Evolutionary conservation across 2,113 vertebrate genomes (phyloP), one percentile per base, ranked within the genome.

Genomic region (Reinhardtius hippoglossoides): DNA sequence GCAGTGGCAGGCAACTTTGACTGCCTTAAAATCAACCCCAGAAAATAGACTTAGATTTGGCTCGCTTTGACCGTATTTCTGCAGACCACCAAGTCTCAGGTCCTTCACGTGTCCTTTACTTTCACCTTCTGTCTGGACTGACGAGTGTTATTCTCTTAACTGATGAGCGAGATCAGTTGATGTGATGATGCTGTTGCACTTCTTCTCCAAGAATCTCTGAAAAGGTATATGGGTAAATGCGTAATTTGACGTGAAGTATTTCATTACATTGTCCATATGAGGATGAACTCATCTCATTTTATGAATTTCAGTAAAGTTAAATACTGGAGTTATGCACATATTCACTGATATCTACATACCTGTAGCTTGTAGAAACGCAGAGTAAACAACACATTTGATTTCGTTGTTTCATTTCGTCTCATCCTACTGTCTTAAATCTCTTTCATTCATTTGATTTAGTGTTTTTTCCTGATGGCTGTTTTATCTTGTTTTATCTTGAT

Each of bases 1-100:
- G 46, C 46, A 74, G 81, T 78, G 85, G 89, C 78, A 89, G 69
- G 76, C 37, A 75, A 71, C 56, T 50, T 74, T 27, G 61, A 78
- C 35, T 37, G 24, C 44, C 16, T 65, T 81, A 42, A 62, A 20
- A 44, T 64, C 78, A 80, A 58, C 20, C 31, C 58, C 26, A 59
- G 57, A 80, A 0, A 55, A 85, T 44, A 70, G 2, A 50, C 54
- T 1, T 40, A 77, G 10, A 61, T 8, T 37, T 61, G 62, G 5
- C 2, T 6, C 44, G 18, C 14, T 48, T 66, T 77, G 35, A 63
- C 18, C 10, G 15, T 27, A 61, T 26, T 52, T 55, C 37, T 37
- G 13, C 26, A 62, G 59, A 76, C 50, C 64, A 66, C 48, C 21
- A 78, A 31, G 16, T 37, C 10, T 44, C 16, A 62, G 9, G n/a